These are phyloP conservation scores for Chaetophractus vellerosus DNA, from an alignment of 2,797 vertebrate genomes.

Conservation along the genomic window DNA sequence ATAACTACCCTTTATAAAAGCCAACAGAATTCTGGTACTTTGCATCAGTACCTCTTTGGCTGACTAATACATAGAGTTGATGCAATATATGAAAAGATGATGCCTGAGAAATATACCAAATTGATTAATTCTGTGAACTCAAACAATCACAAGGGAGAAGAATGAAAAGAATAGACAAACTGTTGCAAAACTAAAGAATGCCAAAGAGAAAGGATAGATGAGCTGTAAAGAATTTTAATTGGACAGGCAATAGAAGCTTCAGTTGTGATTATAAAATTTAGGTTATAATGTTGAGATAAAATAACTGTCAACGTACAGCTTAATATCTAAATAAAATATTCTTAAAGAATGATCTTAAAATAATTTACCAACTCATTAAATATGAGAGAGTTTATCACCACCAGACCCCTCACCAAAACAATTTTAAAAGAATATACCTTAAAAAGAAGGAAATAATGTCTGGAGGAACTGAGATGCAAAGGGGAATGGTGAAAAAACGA, in stretches of 20 bases:
- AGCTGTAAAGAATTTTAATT: neutral
- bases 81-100: neutral
- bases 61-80: neutral
- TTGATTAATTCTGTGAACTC: neutral
- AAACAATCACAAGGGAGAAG: neutral
- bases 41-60: too few species aligned
- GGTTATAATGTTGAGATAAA: neutral
- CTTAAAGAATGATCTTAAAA: neutral
- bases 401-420: neutral
- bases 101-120: conserved; percentile 5
- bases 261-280: neutral
- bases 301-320: neutral
- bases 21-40: too few species aligned
- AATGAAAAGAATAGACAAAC: conserved; percentile 1
- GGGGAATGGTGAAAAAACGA: too few species aligned
- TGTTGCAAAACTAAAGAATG: neutral
- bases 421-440: neutral
- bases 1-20: too few species aligned
- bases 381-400: neutral
- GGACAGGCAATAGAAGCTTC: neutral
- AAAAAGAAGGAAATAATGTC: neutral
- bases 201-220: neutral
- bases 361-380: neutral
- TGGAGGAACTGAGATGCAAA: neutral
- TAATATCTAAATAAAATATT: conserved; percentile 25